phyloP scores from a whole-genome alignment of 2,888 invertebrate species.

The Thyatira batis region DNA sequence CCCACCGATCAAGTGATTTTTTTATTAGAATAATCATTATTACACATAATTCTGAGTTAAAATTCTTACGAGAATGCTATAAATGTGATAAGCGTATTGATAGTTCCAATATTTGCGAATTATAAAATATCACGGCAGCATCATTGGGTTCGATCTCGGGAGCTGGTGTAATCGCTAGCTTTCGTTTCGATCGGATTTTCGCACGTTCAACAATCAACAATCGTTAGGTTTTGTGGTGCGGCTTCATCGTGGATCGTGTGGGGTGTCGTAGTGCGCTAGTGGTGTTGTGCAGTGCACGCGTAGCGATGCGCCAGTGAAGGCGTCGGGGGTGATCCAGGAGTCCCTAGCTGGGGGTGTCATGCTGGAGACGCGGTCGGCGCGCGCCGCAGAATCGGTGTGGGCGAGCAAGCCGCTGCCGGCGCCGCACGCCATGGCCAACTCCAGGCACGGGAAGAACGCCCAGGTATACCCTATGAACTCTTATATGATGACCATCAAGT shows the following conservation, averaged over 20 bases:
- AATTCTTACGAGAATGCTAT: conserved; percentile 34
- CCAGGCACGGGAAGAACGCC: conserved; percentile 87
- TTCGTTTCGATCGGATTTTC: conserved; percentile 66
- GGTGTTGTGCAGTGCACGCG: conserved; percentile 26
- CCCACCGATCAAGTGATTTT: conserved; percentile 72
- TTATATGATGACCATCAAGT: conserved; percentile 8
- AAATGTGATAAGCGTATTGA: conserved; percentile 5
- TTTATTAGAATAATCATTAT: conserved; percentile 52
- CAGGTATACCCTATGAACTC: conserved; percentile 65
- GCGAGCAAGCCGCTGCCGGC: conserved; percentile 84
- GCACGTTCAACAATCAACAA: conserved; percentile 65
- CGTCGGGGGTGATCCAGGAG: conserved; percentile 48
- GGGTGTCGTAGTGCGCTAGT: conserved; percentile 20
- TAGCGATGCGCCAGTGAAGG: conserved; percentile 66
- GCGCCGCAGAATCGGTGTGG: conserved; percentile 87
- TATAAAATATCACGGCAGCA: conserved; percentile 3
- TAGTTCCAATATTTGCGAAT: conserved; percentile 5
- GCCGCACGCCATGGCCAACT: conserved; percentile 81
- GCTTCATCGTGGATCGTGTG: conserved; percentile 31
- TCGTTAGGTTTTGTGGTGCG: conserved; percentile 51
- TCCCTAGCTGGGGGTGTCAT: conserved; percentile 79
- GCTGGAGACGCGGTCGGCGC: conserved; percentile 88
- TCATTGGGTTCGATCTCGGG: conserved; percentile 29
- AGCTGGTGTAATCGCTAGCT: conserved; percentile 54
- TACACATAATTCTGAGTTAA: conserved; percentile 47